Evolutionary conservation across 2,797 vertebrate species (phyloP), one percentile per base, ranked within the genome.

Genomic region (Acipenser transmontanus): DNA sequence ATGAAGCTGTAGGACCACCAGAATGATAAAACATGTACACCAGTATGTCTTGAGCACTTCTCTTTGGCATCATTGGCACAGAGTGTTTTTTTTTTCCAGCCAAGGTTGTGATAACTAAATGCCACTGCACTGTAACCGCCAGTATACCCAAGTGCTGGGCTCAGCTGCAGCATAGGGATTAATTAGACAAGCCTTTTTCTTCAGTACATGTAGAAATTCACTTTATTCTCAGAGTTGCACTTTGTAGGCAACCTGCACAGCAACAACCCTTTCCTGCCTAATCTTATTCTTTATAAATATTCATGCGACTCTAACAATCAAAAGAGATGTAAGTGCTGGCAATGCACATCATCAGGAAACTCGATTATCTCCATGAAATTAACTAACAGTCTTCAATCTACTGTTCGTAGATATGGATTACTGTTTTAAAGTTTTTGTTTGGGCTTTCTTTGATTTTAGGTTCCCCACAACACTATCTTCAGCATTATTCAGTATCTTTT

Each of bases 211-310:
- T 14, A 13, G 9, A 11, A n/a, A 57, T 11, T 57, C 54, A 11
- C 54, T 57, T 57, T 57, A 57, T 57, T 57, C 54, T 11, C 9
- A n/a, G 56, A 54, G 62, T 50, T 63, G 54, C 51, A 60, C 10
- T 69, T 7, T 48, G 6, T 14, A 17, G 66, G 9, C 48, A 68
- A 73, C 69, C 62, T 66, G 61, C 8, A 49, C 59, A 47, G 61
- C 50, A 62, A 50, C 49, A 56, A 34, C 50, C 68, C 50, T 50
- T 47, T 50, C 61, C 57, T 10, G n/a, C 8, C 20, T 61, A 57
- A 59, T 68, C 64, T 59, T 50, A 69, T 67, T 64, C 51, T 3
- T 52, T 67, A 59, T 59, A 49, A 48, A 68, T 68, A 67, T 61
- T 68, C 66, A 63, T 64, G 64, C 20, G 62, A 70, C 52, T 66